Base-by-base conservation (phyloP, 1,140 invertebrate genomes). In the Drosophila lacteicornis region DNA sequence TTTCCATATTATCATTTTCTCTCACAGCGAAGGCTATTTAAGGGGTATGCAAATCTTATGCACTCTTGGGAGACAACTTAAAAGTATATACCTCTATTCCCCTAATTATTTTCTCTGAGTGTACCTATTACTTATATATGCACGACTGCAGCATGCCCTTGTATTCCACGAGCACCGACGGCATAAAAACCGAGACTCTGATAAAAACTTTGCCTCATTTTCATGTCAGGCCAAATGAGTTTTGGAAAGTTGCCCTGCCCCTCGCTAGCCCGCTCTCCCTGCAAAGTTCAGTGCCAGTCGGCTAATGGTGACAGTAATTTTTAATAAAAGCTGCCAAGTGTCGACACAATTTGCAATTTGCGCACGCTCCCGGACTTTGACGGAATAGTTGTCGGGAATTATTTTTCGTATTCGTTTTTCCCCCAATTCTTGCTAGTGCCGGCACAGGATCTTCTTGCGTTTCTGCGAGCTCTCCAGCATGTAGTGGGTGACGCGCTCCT, bases 281-380 rank as follows among this genome's bases (percentile, higher is more conserved):
- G 36, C 11, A 60, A 78, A 69, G 65, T 83, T 49, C 22, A 45
- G 45, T 60, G 66, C 59, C 47, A 53, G 50, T 73, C 62, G 56
- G 56, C 79, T 83, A 84, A 87, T 87, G 80, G 68, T 71, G 84
- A 80, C 84, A 78, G 71, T 78, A 87, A 87, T 87, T 88, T 86
- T 82, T 82, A 80, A 87, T 83, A 88, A 77, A 83, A 83, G 61
- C 73, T 63, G 66, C 51, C 81, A 87, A 83, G 70, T 68, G 75
- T 62, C 59, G 63, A 38, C 36, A 69, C 66, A 69, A 75, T 75
- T 57, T 75, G 43, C 57, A 75, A 53, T 66, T 65, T 57, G 22
- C 19, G 47, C 57, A 49, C 46, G 63, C 63, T 27, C 49, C 17
- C 25, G 25, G 47, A 67, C 60, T 71, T 73, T 50, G 69, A 73